Conservation (phyloP, 1,140 invertebrate genomes). For the Trichogramma pretiosum region DNA sequence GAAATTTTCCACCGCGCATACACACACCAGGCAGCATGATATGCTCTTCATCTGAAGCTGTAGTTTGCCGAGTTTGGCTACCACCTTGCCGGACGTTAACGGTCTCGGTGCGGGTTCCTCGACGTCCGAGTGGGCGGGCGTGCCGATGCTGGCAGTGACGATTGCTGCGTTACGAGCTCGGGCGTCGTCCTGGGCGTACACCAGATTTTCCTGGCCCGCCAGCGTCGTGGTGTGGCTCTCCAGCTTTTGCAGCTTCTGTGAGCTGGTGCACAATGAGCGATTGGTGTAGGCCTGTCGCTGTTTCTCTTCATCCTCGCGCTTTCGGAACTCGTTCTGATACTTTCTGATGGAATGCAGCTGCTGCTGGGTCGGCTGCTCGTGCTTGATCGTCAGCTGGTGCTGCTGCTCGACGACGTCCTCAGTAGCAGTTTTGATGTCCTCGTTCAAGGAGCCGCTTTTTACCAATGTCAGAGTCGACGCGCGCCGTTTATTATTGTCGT, state of each 20-base stretch:
- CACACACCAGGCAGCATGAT: conserved; percentile 47
- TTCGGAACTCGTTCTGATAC: conserved; percentile 78
- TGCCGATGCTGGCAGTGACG: conserved; percentile 11
- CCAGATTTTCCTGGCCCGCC: conserved; percentile 47
- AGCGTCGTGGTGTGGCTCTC: conserved; percentile 53
- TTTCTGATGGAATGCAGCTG: too few relatives aligned
- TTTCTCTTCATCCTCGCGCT: conserved; percentile 80
- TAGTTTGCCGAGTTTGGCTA: conserved; percentile 72
- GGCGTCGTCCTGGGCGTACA: conserved; percentile 70
- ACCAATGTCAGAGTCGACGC: too few relatives aligned
- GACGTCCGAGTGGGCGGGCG: conserved; percentile 19
- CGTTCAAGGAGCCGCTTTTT: too few relatives aligned
- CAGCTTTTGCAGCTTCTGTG: conserved; percentile 82
- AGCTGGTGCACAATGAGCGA: conserved; percentile 86
- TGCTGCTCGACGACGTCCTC: too few relatives aligned
- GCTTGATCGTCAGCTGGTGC: too few relatives aligned
- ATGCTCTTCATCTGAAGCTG: conserved; percentile 71
- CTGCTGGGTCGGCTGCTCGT: too few relatives aligned
- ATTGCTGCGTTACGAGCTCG: too few relatives aligned
- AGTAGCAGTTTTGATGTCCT: too few relatives aligned
- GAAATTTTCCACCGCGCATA: too few relatives aligned
- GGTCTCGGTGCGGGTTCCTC: conserved; percentile 42
- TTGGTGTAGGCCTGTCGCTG: conserved; percentile 82
- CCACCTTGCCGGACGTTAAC: conserved; percentile 75
- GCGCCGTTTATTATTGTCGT: too few relatives aligned